phyloP scores from a whole-genome alignment of 2,797 vertebrate species.

The Lithobates pipiens region DNA sequence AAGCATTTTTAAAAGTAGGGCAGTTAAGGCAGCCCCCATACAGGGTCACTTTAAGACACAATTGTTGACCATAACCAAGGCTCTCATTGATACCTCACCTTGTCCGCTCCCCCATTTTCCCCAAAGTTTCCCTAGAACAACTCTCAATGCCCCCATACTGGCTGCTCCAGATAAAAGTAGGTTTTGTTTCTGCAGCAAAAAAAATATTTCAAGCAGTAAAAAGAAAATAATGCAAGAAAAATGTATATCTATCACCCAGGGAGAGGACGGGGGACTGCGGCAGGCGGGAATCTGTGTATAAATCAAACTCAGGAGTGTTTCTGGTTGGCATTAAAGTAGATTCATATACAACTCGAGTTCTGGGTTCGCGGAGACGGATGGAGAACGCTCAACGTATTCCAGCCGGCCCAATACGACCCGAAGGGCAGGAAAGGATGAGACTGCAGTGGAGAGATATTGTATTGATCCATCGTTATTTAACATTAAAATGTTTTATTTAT shows the following conservation, averaged over 20 bases:
- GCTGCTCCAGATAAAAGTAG: too few relatives aligned
- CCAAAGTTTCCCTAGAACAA: background rate
- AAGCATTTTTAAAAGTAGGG: too few relatives aligned
- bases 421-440: background rate
- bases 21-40: too few relatives aligned
- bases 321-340: slow-evolving; percentile 16
- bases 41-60: too few relatives aligned
- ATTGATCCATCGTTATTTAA: background rate
- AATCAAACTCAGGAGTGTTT: slow-evolving; percentile 1
- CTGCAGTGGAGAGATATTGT: background rate
- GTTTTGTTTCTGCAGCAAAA: background rate
- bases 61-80: too few relatives aligned
- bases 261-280: background rate
- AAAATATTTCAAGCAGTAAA: slow-evolving; percentile 7
- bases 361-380: slow-evolving; percentile 16
- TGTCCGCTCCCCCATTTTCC: too few relatives aligned
- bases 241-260: slow-evolving; percentile 9
- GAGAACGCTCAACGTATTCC: slow-evolving; percentile 26
- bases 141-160: background rate
- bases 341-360: slow-evolving; percentile 33
- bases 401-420: background rate
- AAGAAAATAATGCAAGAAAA: slow-evolving; percentile 1
- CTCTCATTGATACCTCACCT: too few relatives aligned
- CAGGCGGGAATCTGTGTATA: background rate
- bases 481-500: background rate